phyloP scores from a whole-genome alignment of 2,113 vertebrate species.

The Dolichallabes microphthalmus region DNA sequence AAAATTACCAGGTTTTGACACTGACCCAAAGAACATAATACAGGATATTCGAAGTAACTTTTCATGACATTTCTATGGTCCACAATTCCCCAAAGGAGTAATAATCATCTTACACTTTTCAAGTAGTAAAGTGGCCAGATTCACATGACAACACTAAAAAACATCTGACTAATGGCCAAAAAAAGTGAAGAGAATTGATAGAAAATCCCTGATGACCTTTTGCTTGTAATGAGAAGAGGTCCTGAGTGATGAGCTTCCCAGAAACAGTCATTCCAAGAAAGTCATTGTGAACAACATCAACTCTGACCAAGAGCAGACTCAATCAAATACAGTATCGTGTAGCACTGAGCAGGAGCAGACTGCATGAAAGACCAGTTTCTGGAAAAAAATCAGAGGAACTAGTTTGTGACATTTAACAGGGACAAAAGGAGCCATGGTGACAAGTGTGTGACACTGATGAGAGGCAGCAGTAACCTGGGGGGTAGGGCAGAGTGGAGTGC shows the following conservation, averaged over 20 bases:
- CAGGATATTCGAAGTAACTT: not conserved
- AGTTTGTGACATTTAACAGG: not conserved
- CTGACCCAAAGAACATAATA: not conserved
- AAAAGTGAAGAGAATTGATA: not conserved
- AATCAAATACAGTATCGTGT: too few relatives aligned
- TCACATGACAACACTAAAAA: not conserved
- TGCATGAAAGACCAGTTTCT: not conserved
- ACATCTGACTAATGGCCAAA: not conserved
- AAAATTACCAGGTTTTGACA: not conserved
- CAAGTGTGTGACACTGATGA: constrained; percentile 31
- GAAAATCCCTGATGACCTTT: not conserved
- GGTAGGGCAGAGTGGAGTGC: constrained; percentile 18
- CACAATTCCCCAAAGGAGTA: not conserved
- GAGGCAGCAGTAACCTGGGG: constrained; percentile 19
- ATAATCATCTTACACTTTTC: not conserved
- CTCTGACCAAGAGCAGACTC: not conserved
- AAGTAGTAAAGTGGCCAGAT: not conserved
- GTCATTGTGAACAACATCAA: not conserved
- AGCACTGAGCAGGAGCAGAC: not conserved
- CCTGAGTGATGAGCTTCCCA: not conserved
- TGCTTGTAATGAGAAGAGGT: not conserved
- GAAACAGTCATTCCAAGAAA: not conserved
- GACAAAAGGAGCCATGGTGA: constrained; percentile 9
- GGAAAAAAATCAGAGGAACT: not conserved
- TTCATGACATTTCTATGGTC: not conserved